A percentile compares a stretch with the other conserved stretches of the same genome.
These are phyloP conservation scores for Rhipidura dahli DNA, from an alignment of 2,113 vertebrate genomes.

Conservation along the genomic window DNA sequence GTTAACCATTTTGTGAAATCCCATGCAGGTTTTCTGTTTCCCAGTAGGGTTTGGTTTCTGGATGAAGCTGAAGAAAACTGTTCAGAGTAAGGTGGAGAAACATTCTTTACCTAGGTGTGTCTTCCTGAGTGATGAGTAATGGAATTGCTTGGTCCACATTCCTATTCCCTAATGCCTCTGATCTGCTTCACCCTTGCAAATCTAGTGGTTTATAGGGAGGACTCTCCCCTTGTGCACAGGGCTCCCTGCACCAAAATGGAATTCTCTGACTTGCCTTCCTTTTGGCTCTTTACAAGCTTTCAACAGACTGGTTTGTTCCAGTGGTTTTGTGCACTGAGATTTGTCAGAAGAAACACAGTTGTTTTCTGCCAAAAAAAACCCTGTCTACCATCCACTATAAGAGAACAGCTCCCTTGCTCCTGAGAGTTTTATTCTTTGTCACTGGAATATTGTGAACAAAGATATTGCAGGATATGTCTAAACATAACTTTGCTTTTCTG, in stretches of 20 bases:
- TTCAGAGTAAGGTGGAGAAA: background rate
- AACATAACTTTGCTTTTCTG: background rate
- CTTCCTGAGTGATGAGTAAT: conserved; percentile 19
- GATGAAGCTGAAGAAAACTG: background rate
- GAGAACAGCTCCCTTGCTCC: background rate
- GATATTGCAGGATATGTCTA: background rate
- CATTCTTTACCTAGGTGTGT: conserved; percentile 28
- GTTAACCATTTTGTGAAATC: background rate
- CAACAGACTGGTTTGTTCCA: background rate
- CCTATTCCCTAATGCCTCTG: background rate
- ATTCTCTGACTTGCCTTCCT: background rate
- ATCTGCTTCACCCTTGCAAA: background rate
- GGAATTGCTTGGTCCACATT: background rate
- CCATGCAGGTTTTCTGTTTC: background rate
- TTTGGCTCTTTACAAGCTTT: background rate
- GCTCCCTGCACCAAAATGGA: background rate
- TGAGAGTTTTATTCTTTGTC: background rate
- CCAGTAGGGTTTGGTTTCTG: background rate
- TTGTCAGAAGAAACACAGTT: background rate
- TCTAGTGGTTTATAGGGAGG: background rate
- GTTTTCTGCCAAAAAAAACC: background rate
- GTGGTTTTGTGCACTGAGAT: background rate
- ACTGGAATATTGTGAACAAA: background rate
- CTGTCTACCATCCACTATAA: background rate
- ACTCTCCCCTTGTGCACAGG: background rate